These are phyloP conservation scores for Sternotherus odoratus DNA, from an alignment of 2,797 vertebrate species.

Conservation along the genomic window DNA sequence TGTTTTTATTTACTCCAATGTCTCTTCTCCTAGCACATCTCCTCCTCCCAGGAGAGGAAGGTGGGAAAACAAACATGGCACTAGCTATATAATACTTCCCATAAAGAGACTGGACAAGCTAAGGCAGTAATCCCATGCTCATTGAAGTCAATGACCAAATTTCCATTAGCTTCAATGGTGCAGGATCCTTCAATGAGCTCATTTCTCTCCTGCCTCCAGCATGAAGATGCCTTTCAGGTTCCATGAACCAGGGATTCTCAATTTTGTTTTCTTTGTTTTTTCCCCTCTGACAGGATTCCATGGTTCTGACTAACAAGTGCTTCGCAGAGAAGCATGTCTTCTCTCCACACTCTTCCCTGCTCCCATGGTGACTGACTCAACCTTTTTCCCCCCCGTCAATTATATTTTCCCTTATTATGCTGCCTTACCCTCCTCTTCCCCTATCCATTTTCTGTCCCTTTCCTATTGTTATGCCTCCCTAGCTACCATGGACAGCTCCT, in stretches of 20 bases:
- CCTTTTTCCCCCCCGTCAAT: no score
- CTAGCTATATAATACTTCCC: background rate
- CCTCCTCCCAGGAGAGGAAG: accelerated
- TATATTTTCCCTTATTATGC: accelerated
- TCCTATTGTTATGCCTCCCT: accelerated
- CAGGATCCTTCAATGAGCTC: background rate
- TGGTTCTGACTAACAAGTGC: background rate
- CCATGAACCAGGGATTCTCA: background rate
- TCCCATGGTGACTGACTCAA: background rate
- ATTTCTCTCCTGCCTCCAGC: background rate
- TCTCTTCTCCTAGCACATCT: background rate
- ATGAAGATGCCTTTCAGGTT: background rate
- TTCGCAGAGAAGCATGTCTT: background rate
- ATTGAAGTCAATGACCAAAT: background rate
- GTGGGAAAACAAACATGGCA: background rate
- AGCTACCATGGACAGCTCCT: slow-evolving; percentile 43
- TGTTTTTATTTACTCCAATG: background rate
- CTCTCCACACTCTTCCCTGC: background rate
- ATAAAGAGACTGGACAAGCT: background rate
- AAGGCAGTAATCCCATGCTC: background rate
- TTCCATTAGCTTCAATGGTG: background rate
- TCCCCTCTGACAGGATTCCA: background rate
- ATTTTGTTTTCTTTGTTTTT: background rate
- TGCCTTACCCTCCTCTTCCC: accelerated
- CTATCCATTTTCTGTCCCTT: accelerated